A percentile compares a stretch with the other conserved stretches of the same genome.
These are phyloP conservation scores for Asarcornis scutulata DNA, from an alignment of 2,113 vertebrate species.

Conservation along the genomic window DNA sequence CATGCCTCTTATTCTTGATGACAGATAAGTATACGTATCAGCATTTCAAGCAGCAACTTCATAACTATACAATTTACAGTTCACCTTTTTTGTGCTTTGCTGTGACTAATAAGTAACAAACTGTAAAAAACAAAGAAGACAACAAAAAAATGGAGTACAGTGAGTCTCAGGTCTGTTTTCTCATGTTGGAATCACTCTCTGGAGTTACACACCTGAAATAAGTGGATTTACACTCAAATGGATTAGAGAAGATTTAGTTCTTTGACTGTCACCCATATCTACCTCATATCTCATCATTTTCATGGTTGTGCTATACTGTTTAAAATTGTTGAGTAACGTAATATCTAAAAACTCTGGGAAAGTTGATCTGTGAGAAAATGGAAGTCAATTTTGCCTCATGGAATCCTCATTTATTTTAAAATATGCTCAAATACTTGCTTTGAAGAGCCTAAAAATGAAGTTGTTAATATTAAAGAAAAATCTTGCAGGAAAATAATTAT, in stretches of 20 bases:
- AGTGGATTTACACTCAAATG: constrained; percentile 36
- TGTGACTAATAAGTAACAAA: constrained; percentile 64
- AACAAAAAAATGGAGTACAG: not conserved
- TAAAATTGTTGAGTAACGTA: not conserved
- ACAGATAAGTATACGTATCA: constrained; percentile 75
- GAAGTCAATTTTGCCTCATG: not conserved
- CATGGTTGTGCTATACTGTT: not conserved
- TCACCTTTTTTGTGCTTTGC: constrained; percentile 64
- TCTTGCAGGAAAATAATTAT: not conserved
- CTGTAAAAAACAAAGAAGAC: not conserved
- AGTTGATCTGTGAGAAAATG: not conserved
- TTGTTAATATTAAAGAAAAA: not conserved
- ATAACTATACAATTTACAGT: constrained; percentile 76
- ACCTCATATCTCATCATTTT: not conserved
- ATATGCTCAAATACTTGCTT: not conserved
- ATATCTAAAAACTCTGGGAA: not conserved
- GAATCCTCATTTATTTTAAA: not conserved
- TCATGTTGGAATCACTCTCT: not conserved
- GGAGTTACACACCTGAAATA: not conserved
- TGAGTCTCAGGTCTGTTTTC: not conserved
- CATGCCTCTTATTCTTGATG: constrained; percentile 69
- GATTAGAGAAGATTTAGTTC: constrained; percentile 38
- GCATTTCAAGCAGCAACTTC: constrained; percentile 80
- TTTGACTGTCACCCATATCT: not conserved
- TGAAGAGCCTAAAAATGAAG: not conserved